phyloP scores from a whole-genome alignment of 2,888 invertebrate genomes.

The Dichetophora obliterata region DNA sequence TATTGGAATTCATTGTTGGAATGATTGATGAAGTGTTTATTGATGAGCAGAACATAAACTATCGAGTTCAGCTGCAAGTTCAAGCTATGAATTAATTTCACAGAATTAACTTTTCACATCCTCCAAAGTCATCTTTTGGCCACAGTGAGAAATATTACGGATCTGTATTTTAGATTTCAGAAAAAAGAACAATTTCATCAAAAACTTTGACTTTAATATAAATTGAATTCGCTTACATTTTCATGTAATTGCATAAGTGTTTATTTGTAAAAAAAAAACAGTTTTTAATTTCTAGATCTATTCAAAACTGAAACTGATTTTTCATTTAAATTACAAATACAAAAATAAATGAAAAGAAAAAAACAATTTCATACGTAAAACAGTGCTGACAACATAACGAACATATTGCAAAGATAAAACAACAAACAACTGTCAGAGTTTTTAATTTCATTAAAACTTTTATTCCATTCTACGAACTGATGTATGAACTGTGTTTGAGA shows the following conservation, averaged over 20 bases:
- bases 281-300: no score
- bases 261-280: no score
- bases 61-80: background rate
- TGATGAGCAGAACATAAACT: background rate
- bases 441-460: slow-evolving; percentile 39
- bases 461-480: background rate
- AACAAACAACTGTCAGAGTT: slow-evolving; percentile 23
- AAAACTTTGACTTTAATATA: no score
- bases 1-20: slow-evolving; percentile 11
- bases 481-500: background rate
- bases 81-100: slow-evolving; percentile 5
- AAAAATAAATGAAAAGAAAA: background rate
- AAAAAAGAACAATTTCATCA: no score
- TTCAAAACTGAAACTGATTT: no score
- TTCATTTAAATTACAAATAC: no score
- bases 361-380: background rate
- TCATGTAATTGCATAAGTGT: no score
- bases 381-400: slow-evolving; percentile 18
- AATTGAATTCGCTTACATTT: no score
- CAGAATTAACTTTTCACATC: background rate
- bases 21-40: slow-evolving; percentile 27
- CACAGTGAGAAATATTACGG: no score
- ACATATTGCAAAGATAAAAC: slow-evolving; percentile 24
- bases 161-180: no score
- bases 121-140: no score